Base-by-base conservation (phyloP, 2,113 vertebrate genomes). In the Hippolais icterina region DNA sequence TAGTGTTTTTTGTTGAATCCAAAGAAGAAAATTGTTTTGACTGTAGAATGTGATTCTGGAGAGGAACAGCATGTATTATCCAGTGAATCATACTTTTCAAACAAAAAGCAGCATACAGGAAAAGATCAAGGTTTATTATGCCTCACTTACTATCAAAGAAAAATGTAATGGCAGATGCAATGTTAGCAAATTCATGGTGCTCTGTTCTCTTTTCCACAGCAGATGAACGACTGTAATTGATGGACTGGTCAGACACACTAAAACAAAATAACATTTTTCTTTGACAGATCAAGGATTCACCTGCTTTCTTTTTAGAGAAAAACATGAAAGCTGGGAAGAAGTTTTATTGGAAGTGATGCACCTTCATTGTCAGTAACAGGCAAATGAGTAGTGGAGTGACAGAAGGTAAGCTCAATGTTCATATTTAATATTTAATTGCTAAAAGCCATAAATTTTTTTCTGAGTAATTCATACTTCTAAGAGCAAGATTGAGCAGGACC, bases 41-140 rank as follows among this genome's bases (percentile, higher is more conserved):
- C 44, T 56, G 39, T 53, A 83, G 71, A 63, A 88, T 44, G n/a
- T 61, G 47, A 54, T 90, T 80, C 59, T 80, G 47, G 54, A 60
- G 60, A 78, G 63, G 82, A 91, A 59, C 66, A 80, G 31, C 44
- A 11, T 50, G 42, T 54, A 70, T 74, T 83, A 77, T 41, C 33
- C 47, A 77, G 75, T 92, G 90, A 90, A 88, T 95, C 85, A 92
- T 63, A 64, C 28, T 81, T 83, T 54, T 71, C 72, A 93, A 93
- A 89, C 71, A 83, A 90, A 95, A 86, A 56, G 1, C 31, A 56
- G 47, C 1, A 1, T 27, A 66, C 52, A 81, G 60, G 85, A 83
- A 93, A 89, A 92, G 90, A 95, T 96, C 83, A 96, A 97, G 83
- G 85, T 96, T 96, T 96, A 90, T 93, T 96, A 93, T 64, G 29